Evolutionary conservation across 2,797 vertebrate species (phyloP).

Genomic region (Enteromius mattozi): DNA sequence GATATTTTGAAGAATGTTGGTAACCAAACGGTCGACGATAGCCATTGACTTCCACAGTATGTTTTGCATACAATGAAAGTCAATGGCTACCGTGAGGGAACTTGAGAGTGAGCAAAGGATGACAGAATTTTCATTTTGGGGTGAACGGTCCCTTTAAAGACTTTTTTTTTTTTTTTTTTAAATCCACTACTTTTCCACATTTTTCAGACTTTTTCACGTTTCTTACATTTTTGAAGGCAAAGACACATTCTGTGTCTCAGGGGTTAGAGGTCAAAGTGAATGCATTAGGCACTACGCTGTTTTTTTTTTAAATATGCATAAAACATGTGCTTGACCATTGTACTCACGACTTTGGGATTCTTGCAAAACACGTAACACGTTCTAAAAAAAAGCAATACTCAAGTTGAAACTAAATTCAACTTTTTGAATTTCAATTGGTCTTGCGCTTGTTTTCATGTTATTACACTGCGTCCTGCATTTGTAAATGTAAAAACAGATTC

Average conservation of each 20-base stretch:
- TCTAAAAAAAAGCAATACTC: no score
- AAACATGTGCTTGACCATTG: not conserved
- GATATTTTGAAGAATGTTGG: no score
- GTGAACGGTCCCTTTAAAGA: not conserved
- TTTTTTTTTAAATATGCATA: not conserved
- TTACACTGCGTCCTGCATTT: not conserved
- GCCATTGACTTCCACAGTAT: not conserved
- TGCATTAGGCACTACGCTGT: not conserved
- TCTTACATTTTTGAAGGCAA: no score
- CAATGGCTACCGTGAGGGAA: not conserved
- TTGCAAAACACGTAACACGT: no score
- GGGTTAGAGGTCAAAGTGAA: no score
- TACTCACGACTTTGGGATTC: no score
- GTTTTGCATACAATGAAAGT: not conserved
- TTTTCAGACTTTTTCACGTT: no score
- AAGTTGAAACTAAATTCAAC: not conserved
- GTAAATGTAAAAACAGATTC: not conserved
- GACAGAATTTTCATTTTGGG: not conserved
- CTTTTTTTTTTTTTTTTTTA: no score
- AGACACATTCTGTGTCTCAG: no score
- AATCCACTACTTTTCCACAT: no score
- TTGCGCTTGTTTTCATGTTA: constrained; percentile 39
- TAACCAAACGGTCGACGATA: no score
- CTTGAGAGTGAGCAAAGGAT: not conserved
- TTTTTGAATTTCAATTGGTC: not conserved